Evolutionary conservation across 2,797 vertebrate genomes (phyloP), one percentile per base, ranked within the genome.

Genomic region (Chrosomus eos): DNA sequence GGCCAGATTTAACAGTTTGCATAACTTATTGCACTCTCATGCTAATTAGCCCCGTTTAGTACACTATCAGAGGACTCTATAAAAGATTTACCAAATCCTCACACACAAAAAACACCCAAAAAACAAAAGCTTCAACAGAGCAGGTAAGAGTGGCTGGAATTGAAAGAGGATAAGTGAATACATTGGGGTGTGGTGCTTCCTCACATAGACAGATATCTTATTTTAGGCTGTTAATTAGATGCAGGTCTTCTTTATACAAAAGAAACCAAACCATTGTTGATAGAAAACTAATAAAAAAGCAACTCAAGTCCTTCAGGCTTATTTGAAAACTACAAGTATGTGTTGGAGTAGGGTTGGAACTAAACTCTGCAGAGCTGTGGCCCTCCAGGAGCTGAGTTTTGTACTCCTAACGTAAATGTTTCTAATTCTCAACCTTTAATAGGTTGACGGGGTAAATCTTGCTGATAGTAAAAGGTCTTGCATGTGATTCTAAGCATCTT

Each of bases 101-200:
- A 1, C 40, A 60, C 28, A 55, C 21, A n/a, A n/a, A n/a, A n/a
- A n/a, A n/a, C n/a, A n/a, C n/a, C n/a, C 4, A 48, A 36, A 18
- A 10, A 16, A 36, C 5, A 18, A 68, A 11, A 13, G 5, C 19
- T 11, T 19, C 3, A 53, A 55, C 33, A 40, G 23, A 28, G 28
- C 66, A 19, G 33, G 9, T 58, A 71, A 40, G 48, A 40, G 66
- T 58, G 79, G 23, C 48, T 70, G n/a, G 33, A 45, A 81, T 79
- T 71, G 64, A 36, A 64, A 19, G 33, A 55, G 7, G 10, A 62
- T 36, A 28, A 80, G 73, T 79, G 38, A 38, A 38, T 45, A 45
- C 53, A 10, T 67, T 67, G 10, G 67, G 87, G 81, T 78, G 85
- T 81, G 72, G 70, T 85, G 66, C 19, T 18, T 68, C 51, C 33